Conservation (phyloP, 2,888 invertebrate genomes). For the Meta bourneti region DNA sequence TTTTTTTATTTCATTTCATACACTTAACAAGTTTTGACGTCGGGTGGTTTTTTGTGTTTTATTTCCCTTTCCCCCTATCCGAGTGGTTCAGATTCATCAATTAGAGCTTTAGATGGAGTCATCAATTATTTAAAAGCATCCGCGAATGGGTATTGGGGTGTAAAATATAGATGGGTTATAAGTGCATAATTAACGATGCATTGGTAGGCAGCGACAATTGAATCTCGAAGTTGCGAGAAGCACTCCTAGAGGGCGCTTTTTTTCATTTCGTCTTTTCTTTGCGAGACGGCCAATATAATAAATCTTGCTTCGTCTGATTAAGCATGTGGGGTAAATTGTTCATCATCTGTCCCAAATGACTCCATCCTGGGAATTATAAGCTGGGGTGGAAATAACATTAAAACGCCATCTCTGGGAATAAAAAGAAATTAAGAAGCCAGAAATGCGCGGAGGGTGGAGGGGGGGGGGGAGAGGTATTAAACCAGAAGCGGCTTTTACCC, state of each 20-base stretch:
- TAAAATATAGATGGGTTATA: constrained; percentile 76
- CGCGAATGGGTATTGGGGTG: constrained; percentile 73
- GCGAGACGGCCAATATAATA: constrained; percentile 51
- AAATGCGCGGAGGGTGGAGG: not conserved
- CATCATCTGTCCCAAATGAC: constrained; percentile 64
- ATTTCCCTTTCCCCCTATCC: constrained; percentile 30
- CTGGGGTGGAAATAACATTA: constrained; percentile 61
- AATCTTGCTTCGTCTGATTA: constrained; percentile 74
- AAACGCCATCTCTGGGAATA: constrained; percentile 56
- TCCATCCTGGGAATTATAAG: constrained; percentile 68
- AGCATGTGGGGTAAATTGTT: constrained; percentile 72
- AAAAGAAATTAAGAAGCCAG: constrained; percentile 49
- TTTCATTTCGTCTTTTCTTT: constrained; percentile 13
- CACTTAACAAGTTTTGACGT: constrained; percentile 75
- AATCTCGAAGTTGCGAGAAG: constrained; percentile 69
- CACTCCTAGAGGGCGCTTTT: constrained; percentile 55
- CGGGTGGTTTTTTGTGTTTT: constrained; percentile 24
- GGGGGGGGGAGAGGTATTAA: constrained; percentile 48
- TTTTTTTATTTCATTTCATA: constrained; percentile 63
- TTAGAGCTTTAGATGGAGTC: constrained; percentile 71
- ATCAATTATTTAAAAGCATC: constrained; percentile 76
- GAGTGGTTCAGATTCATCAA: constrained; percentile 64
- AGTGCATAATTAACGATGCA: constrained; percentile 75
- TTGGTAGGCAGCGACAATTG: constrained; percentile 73
- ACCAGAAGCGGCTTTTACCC: constrained; percentile 30